Evolutionary conservation across 2,797 vertebrate species (phyloP), one percentile per base, ranked within the genome.

Genomic region (Syngnathus acus): DNA sequence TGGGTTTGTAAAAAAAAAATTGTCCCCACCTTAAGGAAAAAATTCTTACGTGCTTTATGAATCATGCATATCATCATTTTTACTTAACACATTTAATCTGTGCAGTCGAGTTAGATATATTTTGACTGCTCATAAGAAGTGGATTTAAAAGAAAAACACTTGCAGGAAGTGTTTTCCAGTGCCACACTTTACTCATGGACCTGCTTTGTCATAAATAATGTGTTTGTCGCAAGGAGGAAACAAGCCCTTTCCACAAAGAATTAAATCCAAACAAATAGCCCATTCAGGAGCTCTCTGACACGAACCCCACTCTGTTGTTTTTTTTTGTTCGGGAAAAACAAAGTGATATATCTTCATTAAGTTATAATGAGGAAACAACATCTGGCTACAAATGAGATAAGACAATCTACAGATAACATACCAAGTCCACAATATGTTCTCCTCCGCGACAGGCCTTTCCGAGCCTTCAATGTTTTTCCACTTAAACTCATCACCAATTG

Each of bases 341-440:
- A 40, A 26, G 60, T 17, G 47, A 54, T 40, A 65, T 51, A 58
- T 68, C 69, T 81, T 78, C 68, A 82, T 84, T 68, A 78, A 58
- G 43, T 47, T 62, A 58, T 77, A 83, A 82, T 82, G 78, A 84
- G 76, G 71, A 61, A 81, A 73, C 65, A 81, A 70, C 80, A 84
- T 77, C 77, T 83, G 81, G 57, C 70, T n/a, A 37, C 75, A 75
- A 77, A 69, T 65, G 76, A 70, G 84, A 87, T 88, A 85, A 79
- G 72, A 72, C 70, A 69, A 67, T 64, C 64, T 74, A 67, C 65
- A 73, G 78, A 85, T 87, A 87, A 81, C 57, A 54, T 38, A 19
- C 58, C 42, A 38, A 65, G 78, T 82, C 80, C 89, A 86, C 77
- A 84, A 57, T 45, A 42, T 65, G 50, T n/a, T 63, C 64, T 70